Base-by-base conservation (phyloP, 2,888 invertebrate species). In the Mamestra brassicae region DNA sequence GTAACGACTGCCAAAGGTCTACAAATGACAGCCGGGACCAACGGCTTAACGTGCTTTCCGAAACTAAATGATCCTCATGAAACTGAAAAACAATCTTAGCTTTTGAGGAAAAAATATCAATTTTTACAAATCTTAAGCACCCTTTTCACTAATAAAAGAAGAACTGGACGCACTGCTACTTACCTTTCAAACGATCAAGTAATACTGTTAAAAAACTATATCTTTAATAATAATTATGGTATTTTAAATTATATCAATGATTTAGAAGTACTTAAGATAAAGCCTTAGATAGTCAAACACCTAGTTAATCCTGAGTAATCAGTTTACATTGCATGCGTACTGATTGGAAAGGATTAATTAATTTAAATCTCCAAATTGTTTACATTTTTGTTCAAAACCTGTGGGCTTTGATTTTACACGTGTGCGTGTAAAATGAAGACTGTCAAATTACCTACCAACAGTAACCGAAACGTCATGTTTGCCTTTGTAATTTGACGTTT, bases 161-260 rank as follows among this genome's bases (percentile, higher is more conserved):
- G n/a, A 76, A 34, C 5, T 42, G 2, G 4, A 38, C 7, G 6
- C 52, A 69, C 5, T 6, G 4, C 26, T 10, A 17, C 84, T 80
- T 72, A 82, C 81, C 84, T 84, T 75, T 45, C 36, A 36, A 6
- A 26, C 2, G 17, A 47, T 42, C 38, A 58, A 68, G 10, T 71
- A 45, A 68, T 36, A 62, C 65, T 60, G 61, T 42, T 5, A 57
- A 4, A 34, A 47, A 62, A 57, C 13, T 45, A 1, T 6, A 60
- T 38, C 1, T 15, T 17, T 52, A 52, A 5, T 17, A 34, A 42
- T 10, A 38, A 11, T 26, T 8, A 45, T 62, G 6, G 54, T 47
- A 67, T 34, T 26, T 55, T 69, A 36, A 52, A 42, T 15, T 38
- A 26, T 10, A 8, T 52, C 11, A 26, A 15, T 15, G 4, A 52